Conservation (phyloP, 2,888 invertebrate genomes). For the Ellobium chinense region DNA sequence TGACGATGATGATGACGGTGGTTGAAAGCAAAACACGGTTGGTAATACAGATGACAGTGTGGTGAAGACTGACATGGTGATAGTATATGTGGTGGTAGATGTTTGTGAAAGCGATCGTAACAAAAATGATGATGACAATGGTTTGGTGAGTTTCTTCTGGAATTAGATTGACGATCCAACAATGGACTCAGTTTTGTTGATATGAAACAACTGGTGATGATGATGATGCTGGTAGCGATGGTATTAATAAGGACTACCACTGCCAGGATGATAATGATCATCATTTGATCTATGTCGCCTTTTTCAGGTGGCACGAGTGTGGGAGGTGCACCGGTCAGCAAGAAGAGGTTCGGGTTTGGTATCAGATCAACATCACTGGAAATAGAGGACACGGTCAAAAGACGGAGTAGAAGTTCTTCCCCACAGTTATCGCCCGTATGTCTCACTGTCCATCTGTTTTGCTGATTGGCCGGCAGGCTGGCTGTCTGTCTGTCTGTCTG, state of each 20-base stretch:
- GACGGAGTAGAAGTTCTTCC: slow-evolving; percentile 90
- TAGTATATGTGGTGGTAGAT: neutral
- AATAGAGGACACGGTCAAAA: slow-evolving; percentile 85
- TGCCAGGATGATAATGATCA: neutral
- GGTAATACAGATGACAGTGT: neutral
- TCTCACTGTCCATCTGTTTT: neutral
- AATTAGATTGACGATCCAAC: too few relatives aligned
- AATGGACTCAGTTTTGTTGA: neutral
- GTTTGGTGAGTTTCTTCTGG: too few relatives aligned
- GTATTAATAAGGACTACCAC: neutral
- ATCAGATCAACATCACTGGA: slow-evolving; percentile 96
- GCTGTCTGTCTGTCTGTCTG: neutral
- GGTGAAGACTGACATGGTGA: neutral
- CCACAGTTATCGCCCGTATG: slow-evolving; percentile 81
- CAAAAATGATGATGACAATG: too few relatives aligned
- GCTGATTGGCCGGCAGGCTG: neutral
- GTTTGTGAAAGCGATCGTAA: neutral
- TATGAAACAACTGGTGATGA: neutral
- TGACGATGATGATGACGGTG: neutral
- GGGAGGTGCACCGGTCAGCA: slow-evolving; percentile 1
- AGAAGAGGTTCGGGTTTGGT: slow-evolving; percentile 81
- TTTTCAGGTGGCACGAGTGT: neutral
- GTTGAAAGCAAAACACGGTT: neutral
- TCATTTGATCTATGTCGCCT: neutral
- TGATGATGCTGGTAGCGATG: neutral